Evolutionary conservation across 1,140 invertebrate genomes (phyloP), one percentile per base, ranked within the genome.

Genomic region (Venturia canescens): DNA sequence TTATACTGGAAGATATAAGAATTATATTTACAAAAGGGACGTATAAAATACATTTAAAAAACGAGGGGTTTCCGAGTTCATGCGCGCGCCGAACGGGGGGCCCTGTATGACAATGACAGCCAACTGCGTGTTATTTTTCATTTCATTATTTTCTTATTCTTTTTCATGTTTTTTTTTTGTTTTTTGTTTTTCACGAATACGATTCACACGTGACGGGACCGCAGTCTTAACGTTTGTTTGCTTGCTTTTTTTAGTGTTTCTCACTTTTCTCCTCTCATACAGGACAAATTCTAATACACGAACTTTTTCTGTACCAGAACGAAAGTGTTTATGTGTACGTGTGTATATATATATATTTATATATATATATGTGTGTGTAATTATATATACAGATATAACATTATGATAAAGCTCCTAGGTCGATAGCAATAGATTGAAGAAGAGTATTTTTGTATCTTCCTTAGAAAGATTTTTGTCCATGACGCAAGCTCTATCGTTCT

Each of bases 21-120:
- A 88, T 86, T 69, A 86, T 89, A 89, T 89, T 87, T 89, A 89
- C 88, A 89, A 86, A 87, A 88, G 79, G 76, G 77, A 80, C 77
- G 77, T 80, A 82, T 83, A 81, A 82, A 80, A 82, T 81, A 77
- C 38, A 77, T 79, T 83, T 78, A 83, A 83, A 84, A 76, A 83
- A 79, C 53, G 70, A 72, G 38, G 71, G 71, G 71, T 44, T 15
- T 29, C 48, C 71, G 48, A 71, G 78, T 66, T 69, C 60, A 66
- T 66, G 70, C 34, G 23, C 44, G 71, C 53, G 60, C 60, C 71
- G 71, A 53, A 74, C 70, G 26, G 38, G 31, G 31, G n/a, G 31
- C 31, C 34, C 70, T 74, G 71, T 74, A 74, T 57, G 71, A 74
- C 71, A 57, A 26, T 57, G 18, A 74, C 23, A 44, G 38, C 44